Conservation (phyloP, 2,888 invertebrate genomes). For the Monochamus alternatus region DNA sequence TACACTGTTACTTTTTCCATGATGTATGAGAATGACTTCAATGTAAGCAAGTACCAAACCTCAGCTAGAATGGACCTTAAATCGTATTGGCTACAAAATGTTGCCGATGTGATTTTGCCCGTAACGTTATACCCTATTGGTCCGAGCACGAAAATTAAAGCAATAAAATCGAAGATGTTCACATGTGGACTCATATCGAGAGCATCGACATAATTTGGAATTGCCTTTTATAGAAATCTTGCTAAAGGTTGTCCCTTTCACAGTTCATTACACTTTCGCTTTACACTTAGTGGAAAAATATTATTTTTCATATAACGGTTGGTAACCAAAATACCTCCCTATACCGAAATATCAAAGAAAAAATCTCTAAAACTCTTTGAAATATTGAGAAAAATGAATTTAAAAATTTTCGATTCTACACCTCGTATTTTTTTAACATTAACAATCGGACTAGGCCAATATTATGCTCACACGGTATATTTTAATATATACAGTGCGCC, state of each 20-base stretch:
- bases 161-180: neutral
- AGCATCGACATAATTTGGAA: neutral
- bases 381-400: too few relatives aligned
- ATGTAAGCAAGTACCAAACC: too few relatives aligned
- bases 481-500: too few relatives aligned
- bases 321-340: too few relatives aligned
- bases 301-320: neutral
- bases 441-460: too few relatives aligned
- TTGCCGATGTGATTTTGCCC: neutral
- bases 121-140: neutral
- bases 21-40: too few relatives aligned
- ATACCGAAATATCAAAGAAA: too few relatives aligned
- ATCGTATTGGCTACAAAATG: neutral
- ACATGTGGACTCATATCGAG: neutral
- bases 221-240: neutral
- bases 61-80: neutral
- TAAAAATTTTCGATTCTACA: too few relatives aligned
- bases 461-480: too few relatives aligned
- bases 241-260: neutral
- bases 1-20: too few relatives aligned
- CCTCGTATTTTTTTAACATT: too few relatives aligned
- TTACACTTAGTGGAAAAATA: neutral
- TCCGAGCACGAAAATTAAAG: neutral
- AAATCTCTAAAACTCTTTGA: too few relatives aligned
- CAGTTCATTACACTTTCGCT: neutral